A percentile compares a stretch with the other conserved stretches of the same genome.
Evolutionary conservation across 2,888 invertebrate genomes (phyloP).

Genomic region (Drosophila paramelanica): DNA sequence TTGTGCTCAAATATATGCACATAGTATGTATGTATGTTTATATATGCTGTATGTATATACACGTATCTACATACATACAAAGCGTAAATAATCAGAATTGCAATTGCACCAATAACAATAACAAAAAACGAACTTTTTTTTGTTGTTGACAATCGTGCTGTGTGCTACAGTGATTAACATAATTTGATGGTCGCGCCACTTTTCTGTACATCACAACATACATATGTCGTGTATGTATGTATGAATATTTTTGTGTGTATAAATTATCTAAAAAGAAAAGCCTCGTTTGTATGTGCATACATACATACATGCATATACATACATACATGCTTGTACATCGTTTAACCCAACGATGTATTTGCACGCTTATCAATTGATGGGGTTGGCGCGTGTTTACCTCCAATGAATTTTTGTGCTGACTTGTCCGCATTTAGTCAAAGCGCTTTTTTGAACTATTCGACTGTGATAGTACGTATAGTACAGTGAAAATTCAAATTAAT

Average conservation of each 20-base stretch:
- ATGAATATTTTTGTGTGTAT: neutral
- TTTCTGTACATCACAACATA: slow-evolving; percentile 3
- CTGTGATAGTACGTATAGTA: slow-evolving; percentile 24
- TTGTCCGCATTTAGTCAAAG: slow-evolving; percentile 12
- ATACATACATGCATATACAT: neutral
- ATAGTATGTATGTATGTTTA: slow-evolving; percentile 1
- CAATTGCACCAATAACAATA: slow-evolving; percentile 35
- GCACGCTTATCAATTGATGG: slow-evolving; percentile 60
- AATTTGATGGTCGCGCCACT: slow-evolving; percentile 55
- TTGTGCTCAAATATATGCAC: slow-evolving; percentile 4
- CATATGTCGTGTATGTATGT: neutral
- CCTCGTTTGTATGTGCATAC: neutral
- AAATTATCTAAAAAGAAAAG: neutral
- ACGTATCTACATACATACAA: neutral
- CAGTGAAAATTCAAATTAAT: slow-evolving; percentile 20
- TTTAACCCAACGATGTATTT: slow-evolving; percentile 55
- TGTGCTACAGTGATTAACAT: slow-evolving; percentile 47
- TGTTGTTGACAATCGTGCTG: slow-evolving; percentile 9
- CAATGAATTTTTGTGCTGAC: slow-evolving; percentile 39
- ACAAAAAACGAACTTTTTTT: slow-evolving; percentile 7
- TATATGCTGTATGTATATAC: neutral
- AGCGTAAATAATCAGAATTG: slow-evolving; percentile 25
- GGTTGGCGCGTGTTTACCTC: slow-evolving; percentile 68
- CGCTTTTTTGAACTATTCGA: slow-evolving; percentile 14
- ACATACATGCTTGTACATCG: slow-evolving; percentile 15